Evolutionary conservation across 2,113 vertebrate species (phyloP).

Genomic region (Otolemur garnettii): DNA sequence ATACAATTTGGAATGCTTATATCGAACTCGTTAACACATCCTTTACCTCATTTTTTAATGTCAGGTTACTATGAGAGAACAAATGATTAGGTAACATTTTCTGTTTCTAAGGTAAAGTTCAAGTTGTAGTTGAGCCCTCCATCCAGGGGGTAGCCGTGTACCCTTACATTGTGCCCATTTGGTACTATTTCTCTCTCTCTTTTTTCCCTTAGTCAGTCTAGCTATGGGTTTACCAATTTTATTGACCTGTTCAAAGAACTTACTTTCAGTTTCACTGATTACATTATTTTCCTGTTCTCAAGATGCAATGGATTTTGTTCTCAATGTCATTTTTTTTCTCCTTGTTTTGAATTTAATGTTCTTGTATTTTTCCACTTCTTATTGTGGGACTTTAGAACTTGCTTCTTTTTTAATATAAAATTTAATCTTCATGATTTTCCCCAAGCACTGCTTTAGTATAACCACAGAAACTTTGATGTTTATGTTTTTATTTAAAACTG

Average conservation of each 20-base stretch:
- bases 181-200: background rate
- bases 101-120: too few species aligned
- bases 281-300: background rate
- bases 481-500: background rate
- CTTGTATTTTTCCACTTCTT: background rate
- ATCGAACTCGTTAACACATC: too few species aligned
- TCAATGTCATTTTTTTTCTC: background rate
- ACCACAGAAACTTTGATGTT: background rate
- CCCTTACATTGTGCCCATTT: too few species aligned
- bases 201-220: background rate
- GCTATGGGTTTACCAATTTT: background rate
- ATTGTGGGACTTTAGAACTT: background rate
- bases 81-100: too few species aligned
- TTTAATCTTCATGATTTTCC: background rate
- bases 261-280: background rate
- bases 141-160: too few species aligned
- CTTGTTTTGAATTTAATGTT: background rate
- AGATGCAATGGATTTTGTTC: background rate
- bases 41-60: too few species aligned
- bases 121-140: too few species aligned
- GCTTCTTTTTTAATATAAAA: background rate
- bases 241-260: background rate
- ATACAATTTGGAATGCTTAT: too few species aligned
- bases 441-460: background rate
- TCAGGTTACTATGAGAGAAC: too few species aligned